A percentile compares a stretch with the other conserved stretches of the same genome.
Conservation (phyloP, 2,113 vertebrate genomes). For the Coryphaenoides rupestris region DNA sequence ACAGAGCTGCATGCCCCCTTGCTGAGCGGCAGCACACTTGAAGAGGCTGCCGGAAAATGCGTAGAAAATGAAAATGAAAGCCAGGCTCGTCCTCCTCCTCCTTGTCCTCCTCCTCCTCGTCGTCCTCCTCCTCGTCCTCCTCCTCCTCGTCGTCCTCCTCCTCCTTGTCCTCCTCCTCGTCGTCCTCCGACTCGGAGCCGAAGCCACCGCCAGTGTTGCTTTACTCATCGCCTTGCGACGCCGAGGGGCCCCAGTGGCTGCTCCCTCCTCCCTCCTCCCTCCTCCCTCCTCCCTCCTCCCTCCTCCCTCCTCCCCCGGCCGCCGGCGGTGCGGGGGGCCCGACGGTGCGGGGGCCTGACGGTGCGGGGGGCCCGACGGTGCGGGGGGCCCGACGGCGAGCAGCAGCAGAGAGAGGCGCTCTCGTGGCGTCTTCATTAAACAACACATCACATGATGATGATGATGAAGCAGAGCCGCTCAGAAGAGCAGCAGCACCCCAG, state of each 20-base stretch:
- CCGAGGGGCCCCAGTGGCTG: conserved; percentile 33
- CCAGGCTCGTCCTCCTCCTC: conserved; percentile 29
- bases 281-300: too few species aligned
- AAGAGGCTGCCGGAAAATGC: conserved; percentile 49
- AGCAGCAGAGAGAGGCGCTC: conserved; percentile 13
- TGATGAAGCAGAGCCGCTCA: too few species aligned
- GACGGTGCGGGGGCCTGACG: neutral
- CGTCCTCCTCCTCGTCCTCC: too few species aligned
- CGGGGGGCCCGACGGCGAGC: conserved; percentile 10
- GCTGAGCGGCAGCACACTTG: conserved; percentile 29
- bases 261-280: too few species aligned
- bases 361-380: too few species aligned
- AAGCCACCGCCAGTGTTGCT: conserved; percentile 44
- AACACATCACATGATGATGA: conserved; percentile 31
- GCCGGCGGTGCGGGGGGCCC: too few species aligned
- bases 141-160: too few species aligned
- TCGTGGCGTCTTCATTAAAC: conserved; percentile 39
- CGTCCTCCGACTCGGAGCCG: conserved; percentile 26
- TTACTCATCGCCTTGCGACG: conserved; percentile 61
- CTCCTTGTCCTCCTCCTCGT: too few species aligned
- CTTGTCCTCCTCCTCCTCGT: too few species aligned
- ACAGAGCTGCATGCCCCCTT: conserved; percentile 31
- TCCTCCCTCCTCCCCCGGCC: too few species aligned
- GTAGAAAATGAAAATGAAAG: conserved; percentile 32
- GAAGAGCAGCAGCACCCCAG: conserved; percentile 23